A percentile compares a stretch with the other conserved stretches of the same genome.
Conservation (phyloP, 2,888 invertebrate species). For the Conistra vaccinii region DNA sequence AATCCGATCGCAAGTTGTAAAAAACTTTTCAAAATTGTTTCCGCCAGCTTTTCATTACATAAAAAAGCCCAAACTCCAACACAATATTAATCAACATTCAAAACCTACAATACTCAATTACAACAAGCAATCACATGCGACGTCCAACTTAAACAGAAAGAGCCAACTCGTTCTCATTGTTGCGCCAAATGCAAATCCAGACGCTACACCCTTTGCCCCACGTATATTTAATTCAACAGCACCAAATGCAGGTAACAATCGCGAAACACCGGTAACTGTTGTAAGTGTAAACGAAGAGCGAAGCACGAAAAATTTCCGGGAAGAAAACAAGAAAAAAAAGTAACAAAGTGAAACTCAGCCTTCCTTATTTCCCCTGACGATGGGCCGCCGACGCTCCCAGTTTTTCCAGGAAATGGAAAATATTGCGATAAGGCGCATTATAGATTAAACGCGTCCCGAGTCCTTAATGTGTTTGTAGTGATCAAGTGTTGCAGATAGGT, state of each 20-base stretch:
- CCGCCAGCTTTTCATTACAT: too few species aligned
- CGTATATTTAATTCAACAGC: constrained; percentile 88
- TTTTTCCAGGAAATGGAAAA: constrained; percentile 90
- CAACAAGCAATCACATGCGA: constrained; percentile 70
- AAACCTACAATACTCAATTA: constrained; percentile 46
- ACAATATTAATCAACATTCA: constrained; percentile 36
- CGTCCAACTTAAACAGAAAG: constrained; percentile 74
- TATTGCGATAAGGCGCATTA: constrained; percentile 91
- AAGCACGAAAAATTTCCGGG: constrained; percentile 85
- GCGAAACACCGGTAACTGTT: constrained; percentile 86
- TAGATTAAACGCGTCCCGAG: constrained; percentile 88
- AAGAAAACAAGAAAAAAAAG: constrained; percentile 81
- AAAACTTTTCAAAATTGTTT: too few species aligned
- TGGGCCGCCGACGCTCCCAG: constrained; percentile 83
- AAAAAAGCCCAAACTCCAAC: too few species aligned
- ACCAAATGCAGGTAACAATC: constrained; percentile 87
- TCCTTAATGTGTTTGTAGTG: constrained; percentile 84
- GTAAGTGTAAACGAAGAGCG: constrained; percentile 90
- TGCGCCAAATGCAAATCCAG: constrained; percentile 89
- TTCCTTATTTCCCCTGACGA: constrained; percentile 90
- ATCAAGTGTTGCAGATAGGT: constrained; percentile 81
- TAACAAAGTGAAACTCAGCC: constrained; percentile 90
- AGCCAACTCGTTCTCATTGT: constrained; percentile 81
- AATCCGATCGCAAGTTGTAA: too few species aligned
- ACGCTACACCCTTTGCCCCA: constrained; percentile 87